Evolutionary conservation across 1,140 invertebrate genomes (phyloP).

Genomic region (Drosophila funebris): DNA sequence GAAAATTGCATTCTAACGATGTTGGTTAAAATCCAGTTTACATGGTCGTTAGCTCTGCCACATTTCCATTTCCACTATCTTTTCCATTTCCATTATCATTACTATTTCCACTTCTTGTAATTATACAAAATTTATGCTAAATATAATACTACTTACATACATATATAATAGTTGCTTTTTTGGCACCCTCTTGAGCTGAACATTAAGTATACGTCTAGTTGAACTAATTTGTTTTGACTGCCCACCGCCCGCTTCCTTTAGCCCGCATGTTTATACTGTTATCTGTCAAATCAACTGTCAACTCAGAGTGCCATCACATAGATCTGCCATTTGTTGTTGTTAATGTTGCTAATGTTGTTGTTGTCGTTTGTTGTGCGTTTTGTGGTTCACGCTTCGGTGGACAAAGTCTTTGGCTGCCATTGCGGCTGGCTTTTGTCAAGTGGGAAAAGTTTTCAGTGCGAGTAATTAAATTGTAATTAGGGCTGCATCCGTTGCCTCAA

Average conservation of each 20-base stretch:
- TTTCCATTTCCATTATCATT: not conserved
- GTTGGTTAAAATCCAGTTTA: conserved; percentile 61
- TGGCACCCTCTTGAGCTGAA: conserved; percentile 42
- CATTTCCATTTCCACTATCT: conserved; percentile 10
- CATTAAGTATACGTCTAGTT: conserved; percentile 81
- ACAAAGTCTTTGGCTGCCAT: conserved; percentile 57
- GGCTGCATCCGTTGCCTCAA: conserved; percentile 66
- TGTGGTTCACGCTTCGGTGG: conserved; percentile 72
- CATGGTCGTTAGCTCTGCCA: conserved; percentile 57
- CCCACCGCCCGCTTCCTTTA: not conserved
- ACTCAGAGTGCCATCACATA: conserved; percentile 68
- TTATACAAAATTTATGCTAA: conserved; percentile 70
- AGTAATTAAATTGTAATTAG: conserved; percentile 83
- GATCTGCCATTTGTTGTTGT: conserved; percentile 34
- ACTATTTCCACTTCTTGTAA: conserved; percentile 40
- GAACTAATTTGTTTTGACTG: conserved; percentile 74
- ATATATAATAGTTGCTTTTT: conserved; percentile 49
- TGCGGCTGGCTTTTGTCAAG: conserved; percentile 73
- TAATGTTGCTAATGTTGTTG: conserved; percentile 7
- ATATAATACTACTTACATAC: conserved; percentile 39
- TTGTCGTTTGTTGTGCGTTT: conserved; percentile 50
- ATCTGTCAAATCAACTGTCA: conserved; percentile 82
- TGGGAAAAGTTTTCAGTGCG: conserved; percentile 70
- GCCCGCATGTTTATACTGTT: conserved; percentile 75
- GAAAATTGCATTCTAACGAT: conserved; percentile 69